phyloP scores from a whole-genome alignment of 2,888 invertebrate species.

The Anoplius nigerrimus region DNA sequence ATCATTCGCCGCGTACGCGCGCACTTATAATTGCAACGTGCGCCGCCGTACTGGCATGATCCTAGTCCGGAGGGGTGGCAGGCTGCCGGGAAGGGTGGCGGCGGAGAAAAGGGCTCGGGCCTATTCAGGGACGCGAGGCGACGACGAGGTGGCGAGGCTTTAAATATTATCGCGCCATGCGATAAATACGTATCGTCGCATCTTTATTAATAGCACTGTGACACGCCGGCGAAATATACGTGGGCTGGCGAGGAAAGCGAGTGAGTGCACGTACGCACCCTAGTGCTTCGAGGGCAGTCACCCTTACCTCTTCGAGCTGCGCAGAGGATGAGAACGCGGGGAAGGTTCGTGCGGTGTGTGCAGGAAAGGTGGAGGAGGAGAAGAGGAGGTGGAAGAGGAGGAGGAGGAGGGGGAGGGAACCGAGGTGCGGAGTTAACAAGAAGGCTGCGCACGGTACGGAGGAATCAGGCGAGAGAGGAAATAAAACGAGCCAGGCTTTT shows the following conservation, averaged over 20 bases:
- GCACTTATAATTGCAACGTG: too few relatives aligned
- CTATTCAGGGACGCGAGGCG: too few relatives aligned
- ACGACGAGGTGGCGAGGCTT: conserved; percentile 4
- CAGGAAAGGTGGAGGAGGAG: too few relatives aligned
- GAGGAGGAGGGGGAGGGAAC: neutral
- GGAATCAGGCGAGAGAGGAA: conserved; percentile 26
- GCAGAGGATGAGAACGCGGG: too few relatives aligned
- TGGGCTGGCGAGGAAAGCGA: neutral
- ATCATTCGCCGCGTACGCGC: too few relatives aligned
- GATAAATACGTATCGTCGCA: conserved; percentile 23
- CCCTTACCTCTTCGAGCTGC: conserved; percentile 18
- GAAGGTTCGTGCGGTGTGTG: too few relatives aligned
- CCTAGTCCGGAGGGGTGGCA: too few relatives aligned
- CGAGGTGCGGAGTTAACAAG: conserved; percentile 26
- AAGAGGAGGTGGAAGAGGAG: too few relatives aligned
- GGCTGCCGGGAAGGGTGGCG: too few relatives aligned
- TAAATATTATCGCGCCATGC: conserved; percentile 7
- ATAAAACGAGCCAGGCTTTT: conserved; percentile 13
- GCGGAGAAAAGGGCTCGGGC: too few relatives aligned
- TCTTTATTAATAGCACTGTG: conserved; percentile 45
- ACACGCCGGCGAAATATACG: conserved; percentile 22
- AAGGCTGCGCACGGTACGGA: conserved; percentile 8
- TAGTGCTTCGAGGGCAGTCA: conserved; percentile 13
- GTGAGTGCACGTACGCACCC: conserved; percentile 2
- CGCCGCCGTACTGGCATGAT: too few relatives aligned